Conservation (phyloP, 2,888 invertebrate species). For the Brachyptera risi region DNA sequence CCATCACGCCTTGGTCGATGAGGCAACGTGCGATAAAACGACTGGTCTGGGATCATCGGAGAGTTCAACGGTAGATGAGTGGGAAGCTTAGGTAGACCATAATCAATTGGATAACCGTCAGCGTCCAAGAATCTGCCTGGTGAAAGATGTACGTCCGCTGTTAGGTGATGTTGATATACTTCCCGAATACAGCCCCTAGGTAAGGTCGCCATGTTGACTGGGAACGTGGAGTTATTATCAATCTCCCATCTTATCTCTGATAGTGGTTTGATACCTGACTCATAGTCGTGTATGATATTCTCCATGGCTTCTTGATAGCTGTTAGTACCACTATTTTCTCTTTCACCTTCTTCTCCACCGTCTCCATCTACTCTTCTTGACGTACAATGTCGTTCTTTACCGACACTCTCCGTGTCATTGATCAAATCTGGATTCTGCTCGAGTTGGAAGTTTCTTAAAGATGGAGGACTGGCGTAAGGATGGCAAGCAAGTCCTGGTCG, state of each 20-base stretch:
- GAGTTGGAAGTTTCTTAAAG: constrained; percentile 48
- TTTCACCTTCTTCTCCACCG: constrained; percentile 44
- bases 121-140: constrained; percentile 68
- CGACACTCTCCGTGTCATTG: constrained; percentile 67
- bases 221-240: constrained; percentile 33
- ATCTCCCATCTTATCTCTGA: constrained; percentile 9
- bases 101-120: constrained; percentile 77
- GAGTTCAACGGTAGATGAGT: constrained; percentile 36
- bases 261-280: constrained; percentile 24
- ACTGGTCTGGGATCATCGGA: constrained; percentile 30
- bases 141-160: constrained; percentile 69
- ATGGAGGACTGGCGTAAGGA: constrained; percentile 55
- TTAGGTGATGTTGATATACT: constrained; percentile 49
- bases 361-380: constrained; percentile 37
- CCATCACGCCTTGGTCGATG: constrained; percentile 50
- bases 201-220: constrained; percentile 49
- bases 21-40: constrained; percentile 71
- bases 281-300: constrained; percentile 39
- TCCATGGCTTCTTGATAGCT: constrained; percentile 41
- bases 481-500: constrained; percentile 34
- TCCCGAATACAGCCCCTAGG: constrained; percentile 48
- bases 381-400: constrained; percentile 45
- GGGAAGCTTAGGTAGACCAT: constrained; percentile 65
- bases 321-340: constrained; percentile 39
- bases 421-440: constrained; percentile 78